Percentiles rank a stretch among this genome's conserved stretches.
Conservation (phyloP, 2,113 vertebrate genomes). For the Pycnonotus jocosus region DNA sequence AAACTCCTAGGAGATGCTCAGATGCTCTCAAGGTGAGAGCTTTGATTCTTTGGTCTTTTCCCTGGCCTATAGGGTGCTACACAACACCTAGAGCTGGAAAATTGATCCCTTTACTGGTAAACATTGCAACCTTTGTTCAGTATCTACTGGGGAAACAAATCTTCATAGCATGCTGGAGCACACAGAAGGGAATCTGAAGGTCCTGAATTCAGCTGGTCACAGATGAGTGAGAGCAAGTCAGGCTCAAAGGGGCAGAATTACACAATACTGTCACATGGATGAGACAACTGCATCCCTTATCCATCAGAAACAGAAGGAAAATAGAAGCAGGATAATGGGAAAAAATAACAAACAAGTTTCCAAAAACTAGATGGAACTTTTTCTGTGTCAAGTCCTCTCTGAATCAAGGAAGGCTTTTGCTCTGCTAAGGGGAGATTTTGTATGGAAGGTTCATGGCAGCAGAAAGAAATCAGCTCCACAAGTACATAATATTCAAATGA, state of each 20-base stretch:
- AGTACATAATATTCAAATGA: conserved; percentile 44
- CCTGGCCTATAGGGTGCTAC: neutral
- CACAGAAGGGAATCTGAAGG: neutral
- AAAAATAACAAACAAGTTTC: neutral
- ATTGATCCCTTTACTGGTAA: neutral
- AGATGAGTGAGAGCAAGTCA: neutral
- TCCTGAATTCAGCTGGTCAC: conserved; percentile 13
- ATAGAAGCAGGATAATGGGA: neutral
- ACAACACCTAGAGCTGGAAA: neutral
- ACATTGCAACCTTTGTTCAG: neutral
- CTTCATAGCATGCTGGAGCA: neutral
- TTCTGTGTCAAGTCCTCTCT: neutral
- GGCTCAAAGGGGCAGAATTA: neutral
- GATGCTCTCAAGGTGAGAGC: neutral
- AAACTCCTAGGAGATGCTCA: neutral
- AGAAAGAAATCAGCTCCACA: conserved; percentile 16
- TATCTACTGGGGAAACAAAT: neutral
- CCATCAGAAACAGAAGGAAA: neutral
- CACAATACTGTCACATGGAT: neutral
- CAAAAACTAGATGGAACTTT: neutral
- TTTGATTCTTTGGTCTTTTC: neutral
- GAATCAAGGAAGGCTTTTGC: neutral
- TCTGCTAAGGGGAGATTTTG: neutral
- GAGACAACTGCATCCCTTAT: neutral
- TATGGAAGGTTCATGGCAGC: neutral